Conservation (phyloP, 2,113 vertebrate genomes). For the Rhadina sibilatrix region DNA sequence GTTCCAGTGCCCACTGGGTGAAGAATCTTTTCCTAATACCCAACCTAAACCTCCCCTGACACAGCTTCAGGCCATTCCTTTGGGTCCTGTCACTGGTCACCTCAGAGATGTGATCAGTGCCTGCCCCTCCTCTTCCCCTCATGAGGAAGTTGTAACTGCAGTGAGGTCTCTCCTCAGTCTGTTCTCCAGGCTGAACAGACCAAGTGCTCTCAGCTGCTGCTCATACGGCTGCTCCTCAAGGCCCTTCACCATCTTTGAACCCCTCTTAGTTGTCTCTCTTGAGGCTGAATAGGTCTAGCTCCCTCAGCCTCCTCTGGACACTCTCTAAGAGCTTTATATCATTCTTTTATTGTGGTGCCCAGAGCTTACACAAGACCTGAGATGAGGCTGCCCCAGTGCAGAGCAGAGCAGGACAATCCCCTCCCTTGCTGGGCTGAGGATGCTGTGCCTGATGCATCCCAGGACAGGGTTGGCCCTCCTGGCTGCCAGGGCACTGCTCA, state of each 20-base stretch:
- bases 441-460: not conserved
- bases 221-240: fast-evolving
- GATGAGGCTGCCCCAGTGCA: fast-evolving
- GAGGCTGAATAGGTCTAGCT: too few relatives aligned
- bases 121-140: not conserved
- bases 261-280: too few relatives aligned
- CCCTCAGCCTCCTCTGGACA: not conserved
- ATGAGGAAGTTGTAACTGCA: not conserved
- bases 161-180: not conserved
- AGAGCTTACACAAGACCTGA: not conserved
- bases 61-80: too few relatives aligned
- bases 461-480: not conserved
- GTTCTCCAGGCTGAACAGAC: not conserved
- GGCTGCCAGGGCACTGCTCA: not conserved
- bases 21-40: not conserved
- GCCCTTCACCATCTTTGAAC: not conserved
- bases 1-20: not conserved
- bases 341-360: not conserved
- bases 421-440: fast-evolving
- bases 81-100: fast-evolving
- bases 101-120: not conserved
- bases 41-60: not conserved
- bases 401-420: too few relatives aligned
- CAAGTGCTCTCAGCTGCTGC: not conserved
- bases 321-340: not conserved